These are phyloP conservation scores for Halcyon malimbica DNA, from an alignment of 2,113 vertebrate species.

Conservation along the genomic window DNA sequence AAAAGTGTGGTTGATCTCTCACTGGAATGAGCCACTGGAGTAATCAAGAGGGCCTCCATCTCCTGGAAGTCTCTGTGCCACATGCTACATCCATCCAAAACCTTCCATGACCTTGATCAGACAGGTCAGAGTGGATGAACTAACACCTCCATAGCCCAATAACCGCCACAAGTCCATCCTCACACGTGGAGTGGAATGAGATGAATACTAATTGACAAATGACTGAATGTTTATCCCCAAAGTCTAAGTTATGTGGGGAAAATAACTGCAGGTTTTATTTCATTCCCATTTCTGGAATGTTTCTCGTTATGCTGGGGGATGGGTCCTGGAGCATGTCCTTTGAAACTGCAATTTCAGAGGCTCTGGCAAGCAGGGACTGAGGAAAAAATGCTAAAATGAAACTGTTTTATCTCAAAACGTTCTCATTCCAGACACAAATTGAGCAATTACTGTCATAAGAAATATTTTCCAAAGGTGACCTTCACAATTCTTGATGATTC, in stretches of 20 bases:
- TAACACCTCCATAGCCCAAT: too few relatives aligned
- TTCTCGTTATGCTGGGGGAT: background rate
- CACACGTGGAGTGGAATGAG: background rate
- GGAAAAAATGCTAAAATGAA: background rate
- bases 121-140: background rate
- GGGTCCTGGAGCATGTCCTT: background rate
- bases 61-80: background rate
- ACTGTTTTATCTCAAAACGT: background rate
- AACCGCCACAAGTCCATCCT: background rate
- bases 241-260: background rate
- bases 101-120: background rate
- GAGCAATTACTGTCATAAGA: background rate
- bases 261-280: background rate
- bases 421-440: background rate
- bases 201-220: too few relatives aligned
- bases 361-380: background rate
- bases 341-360: background rate
- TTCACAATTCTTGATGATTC: background rate
- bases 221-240: background rate
- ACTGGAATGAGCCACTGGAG: background rate
- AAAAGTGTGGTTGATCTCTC: background rate
- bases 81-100: rapidly evolving
- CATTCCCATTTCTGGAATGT: background rate
- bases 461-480: background rate
- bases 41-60: background rate